Base-by-base conservation (phyloP, 2,113 vertebrate species). In the Micronycteris hirsuta region DNA sequence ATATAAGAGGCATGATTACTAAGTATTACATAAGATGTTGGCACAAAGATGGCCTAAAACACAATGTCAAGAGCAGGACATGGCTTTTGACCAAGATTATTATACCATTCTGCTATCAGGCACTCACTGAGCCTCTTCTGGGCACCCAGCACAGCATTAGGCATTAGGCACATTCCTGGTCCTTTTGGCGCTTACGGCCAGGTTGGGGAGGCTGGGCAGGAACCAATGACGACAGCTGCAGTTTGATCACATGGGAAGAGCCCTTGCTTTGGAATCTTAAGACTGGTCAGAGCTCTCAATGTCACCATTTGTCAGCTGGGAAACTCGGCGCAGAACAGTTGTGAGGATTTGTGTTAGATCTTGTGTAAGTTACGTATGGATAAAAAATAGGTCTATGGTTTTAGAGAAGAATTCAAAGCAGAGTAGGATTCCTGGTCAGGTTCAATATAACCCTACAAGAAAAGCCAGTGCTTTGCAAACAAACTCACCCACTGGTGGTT, bases 331-430 rank as follows among this genome's bases (percentile, higher is more conserved):
- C 26, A 58, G 31, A 91, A 67, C 16, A 92, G 4, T 43, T 47
- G 0, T 43, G 54, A 74, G 24, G 26, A 49, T 71, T 61, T 19
- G 2, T 33, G 91, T 56, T n/a, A 8, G 7, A 68, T 71, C 7
- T 70, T 63, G 54, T 70, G 3, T 65, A 65, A 93, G 88, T 87
- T 63, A 61, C 20, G 3, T 61, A 67, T 61, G 41, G 54, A 58
- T 20, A 86, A 41, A 31, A 86, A 95, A 68, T 20, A 41, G 22
- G 86, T 74, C 94, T 67, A 31, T 6, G 11, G 9, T 91, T 88
- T 90, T 84, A 91, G 63, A 77, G 65, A 86, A 92, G 4, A 95
- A 28, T 89, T 15, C 45, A 33, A 92, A 70, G 52, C 54, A 91
- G 19, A 4, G 20, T 67, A 71, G n/a, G 76, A 88, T 71, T 88